phyloP scores from a whole-genome alignment of 2,113 vertebrate genomes.

The Gadus macrocephalus region DNA sequence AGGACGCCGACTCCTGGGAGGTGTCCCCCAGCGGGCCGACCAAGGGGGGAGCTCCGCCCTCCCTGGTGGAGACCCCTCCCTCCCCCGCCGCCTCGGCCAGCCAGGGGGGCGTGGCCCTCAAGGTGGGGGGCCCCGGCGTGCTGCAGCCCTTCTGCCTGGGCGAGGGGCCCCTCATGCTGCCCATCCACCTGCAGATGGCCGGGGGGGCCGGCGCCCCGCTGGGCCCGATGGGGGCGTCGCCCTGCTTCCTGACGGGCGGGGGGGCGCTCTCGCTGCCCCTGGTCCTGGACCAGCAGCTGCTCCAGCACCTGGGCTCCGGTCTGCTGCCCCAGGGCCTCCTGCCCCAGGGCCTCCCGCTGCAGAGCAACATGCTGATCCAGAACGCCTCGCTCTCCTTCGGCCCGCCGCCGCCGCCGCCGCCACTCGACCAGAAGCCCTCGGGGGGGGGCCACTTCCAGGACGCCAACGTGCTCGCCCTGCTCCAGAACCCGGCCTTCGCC shows the following conservation, averaged over 20 bases:
- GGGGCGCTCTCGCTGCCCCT: conserved; percentile 87
- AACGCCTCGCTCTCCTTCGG: conserved; percentile 69
- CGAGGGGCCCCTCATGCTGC: conserved; percentile 88
- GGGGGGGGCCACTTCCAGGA: conserved; percentile 72
- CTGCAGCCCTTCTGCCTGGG: conserved; percentile 94
- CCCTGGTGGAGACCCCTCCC: conserved; percentile 70
- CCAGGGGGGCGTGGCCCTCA: conserved; percentile 83
- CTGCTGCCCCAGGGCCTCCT: conserved; percentile 72
- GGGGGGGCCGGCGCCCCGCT: conserved; percentile 80
- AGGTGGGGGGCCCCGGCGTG: conserved; percentile 87
- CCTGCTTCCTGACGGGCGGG: conserved; percentile 89
- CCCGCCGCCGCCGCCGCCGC: conserved; percentile 52
- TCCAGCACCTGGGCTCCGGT: conserved; percentile 90
- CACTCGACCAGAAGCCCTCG: conserved; percentile 78
- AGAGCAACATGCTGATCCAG: conserved; percentile 73
- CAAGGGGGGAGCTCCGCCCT: conserved; percentile 80
- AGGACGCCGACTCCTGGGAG: conserved; percentile 82
- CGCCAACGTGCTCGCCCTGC: conserved; percentile 78
- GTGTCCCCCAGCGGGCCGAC: conserved; percentile 77
- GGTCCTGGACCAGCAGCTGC: conserved; percentile 91
- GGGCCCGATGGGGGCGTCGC: conserved; percentile 73
- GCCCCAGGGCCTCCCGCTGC: conserved; percentile 59
- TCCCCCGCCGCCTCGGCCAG: conserved; percentile 69
- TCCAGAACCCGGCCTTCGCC: conserved; percentile 86
- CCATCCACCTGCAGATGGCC: conserved; percentile 90